Base-by-base conservation (phyloP, 2,797 vertebrate species). In the Scleropages formosus region DNA sequence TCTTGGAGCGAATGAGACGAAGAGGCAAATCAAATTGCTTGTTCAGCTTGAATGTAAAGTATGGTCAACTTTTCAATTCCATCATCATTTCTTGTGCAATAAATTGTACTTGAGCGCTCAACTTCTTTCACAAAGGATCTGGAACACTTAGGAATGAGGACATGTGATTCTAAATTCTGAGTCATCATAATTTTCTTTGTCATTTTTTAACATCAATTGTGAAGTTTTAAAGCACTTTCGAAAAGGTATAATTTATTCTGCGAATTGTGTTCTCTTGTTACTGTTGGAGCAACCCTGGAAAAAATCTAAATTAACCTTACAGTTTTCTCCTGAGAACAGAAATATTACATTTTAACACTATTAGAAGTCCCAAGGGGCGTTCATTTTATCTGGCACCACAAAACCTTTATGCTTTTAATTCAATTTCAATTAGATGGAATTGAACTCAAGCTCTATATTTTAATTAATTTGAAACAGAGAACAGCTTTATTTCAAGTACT, bases 321-420 rank as follows among this genome's bases (percentile, higher is more conserved):
- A 72, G 73, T 72, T 77, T 66, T 73, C 51, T 67, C 49, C 59
- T 56, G n/a, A 59, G 53, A 66, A 66, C 66, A 71, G 26, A 47
- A 65, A 65, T 70, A n/a, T 78, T 64, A 58, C 59, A 66, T 78
- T 74, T 75, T 31, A 73, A 74, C 68, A 76, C 69, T 27, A 74
- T 78, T 53, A 62, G 62, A 73, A 68, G 64, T 62, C 74, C 75
- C 47, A 74, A 46, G 72, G 75, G 70, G 64, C 46, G 31, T 73
- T 60, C 58, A 75, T 72, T 72, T 65, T 63, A 76, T 76, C 78
- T 63, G 53, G 11, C 59, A 59, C 53, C 22, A 56, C 53, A 44
- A 66, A 64, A 67, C 39, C 31, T 67, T 60, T 59, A 72, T 64
- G 12, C 20, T 46, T 56, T 77, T 71, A 60, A 9, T 77, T 73